Percentiles rank a stretch among this genome's conserved stretches.
phyloP scores from a whole-genome alignment of 2,113 vertebrate species.

The Sisor rabdophorus region DNA sequence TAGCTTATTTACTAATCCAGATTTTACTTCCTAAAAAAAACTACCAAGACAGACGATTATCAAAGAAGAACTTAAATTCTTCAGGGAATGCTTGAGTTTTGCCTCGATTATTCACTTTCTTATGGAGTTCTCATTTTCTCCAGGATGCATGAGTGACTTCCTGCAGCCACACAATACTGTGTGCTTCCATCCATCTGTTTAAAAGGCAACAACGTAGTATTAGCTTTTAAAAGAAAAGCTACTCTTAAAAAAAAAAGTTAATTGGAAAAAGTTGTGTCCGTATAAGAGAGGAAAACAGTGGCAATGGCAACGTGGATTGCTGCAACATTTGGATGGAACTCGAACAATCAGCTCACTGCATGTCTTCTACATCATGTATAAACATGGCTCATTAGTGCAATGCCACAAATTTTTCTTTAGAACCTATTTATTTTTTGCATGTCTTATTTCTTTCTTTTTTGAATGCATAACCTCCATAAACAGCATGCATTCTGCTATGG shows the following conservation, averaged over 20 bases:
- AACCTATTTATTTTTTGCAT: constrained; percentile 1
- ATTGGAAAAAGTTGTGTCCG: too few species aligned
- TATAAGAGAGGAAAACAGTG: too few species aligned
- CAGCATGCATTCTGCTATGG: constrained; percentile 5
- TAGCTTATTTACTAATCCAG: background rate
- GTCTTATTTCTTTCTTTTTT: constrained; percentile 28
- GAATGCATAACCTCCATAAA: constrained; percentile 12
- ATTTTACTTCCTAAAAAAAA: background rate
- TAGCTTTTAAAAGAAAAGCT: background rate
- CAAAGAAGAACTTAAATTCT: background rate
- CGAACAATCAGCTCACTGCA: constrained; percentile 10
- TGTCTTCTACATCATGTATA: constrained; percentile 23
- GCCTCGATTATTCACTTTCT: background rate
- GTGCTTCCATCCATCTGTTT: constrained; percentile 26
- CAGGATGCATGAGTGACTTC: constrained; percentile 31
- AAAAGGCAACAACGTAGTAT: background rate
- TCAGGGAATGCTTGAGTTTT: constrained; percentile 6
- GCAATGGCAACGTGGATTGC: background rate
- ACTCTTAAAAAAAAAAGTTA: background rate
- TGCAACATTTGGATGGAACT: constrained; percentile 18
- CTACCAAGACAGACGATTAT: background rate
- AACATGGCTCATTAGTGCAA: constrained; percentile 12
- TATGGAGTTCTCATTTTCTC: background rate
- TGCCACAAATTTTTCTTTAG: constrained; percentile 4
- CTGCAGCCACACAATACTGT: constrained; percentile 15